Conservation (phyloP, 2,113 vertebrate genomes). For the Proterorhinus semilunaris region DNA sequence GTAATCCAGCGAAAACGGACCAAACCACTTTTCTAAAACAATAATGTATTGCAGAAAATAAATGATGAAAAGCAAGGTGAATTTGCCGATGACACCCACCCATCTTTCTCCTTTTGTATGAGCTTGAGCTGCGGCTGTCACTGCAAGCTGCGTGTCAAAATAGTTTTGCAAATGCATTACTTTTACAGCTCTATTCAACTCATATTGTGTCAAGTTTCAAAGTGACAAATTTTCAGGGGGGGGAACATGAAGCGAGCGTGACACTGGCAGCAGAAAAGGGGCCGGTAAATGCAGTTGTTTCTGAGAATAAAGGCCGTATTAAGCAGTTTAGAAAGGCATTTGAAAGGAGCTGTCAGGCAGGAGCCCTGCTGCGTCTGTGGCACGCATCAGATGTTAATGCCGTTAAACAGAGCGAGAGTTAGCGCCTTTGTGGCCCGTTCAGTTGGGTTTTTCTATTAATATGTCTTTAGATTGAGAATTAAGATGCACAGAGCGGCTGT, state of each 20-base stretch:
- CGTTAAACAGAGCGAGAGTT: constrained; percentile 12
- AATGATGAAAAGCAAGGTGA: too few relatives aligned
- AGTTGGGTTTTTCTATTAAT: constrained; percentile 44
- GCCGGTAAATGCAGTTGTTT: constrained; percentile 2
- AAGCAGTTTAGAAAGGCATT: not conserved
- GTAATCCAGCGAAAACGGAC: too few relatives aligned
- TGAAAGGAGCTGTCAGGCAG: not conserved
- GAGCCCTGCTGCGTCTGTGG: not conserved
- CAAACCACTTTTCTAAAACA: too few relatives aligned
- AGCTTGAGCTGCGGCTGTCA: not conserved
- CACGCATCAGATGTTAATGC: not conserved
- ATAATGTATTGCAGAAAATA: too few relatives aligned
- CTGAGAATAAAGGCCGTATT: not conserved
- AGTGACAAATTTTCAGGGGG: not conserved
- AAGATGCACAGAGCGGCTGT: constrained; percentile 14
- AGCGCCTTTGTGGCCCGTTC: constrained; percentile 13
- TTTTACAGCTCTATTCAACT: not conserved
- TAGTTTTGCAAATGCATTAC: not conserved
- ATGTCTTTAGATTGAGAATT: constrained; percentile 43
- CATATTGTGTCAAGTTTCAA: not conserved
- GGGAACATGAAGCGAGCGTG: too few relatives aligned
- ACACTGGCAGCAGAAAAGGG: not conserved
- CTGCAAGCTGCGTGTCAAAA: not conserved
- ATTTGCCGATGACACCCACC: not conserved
- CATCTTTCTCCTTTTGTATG: not conserved